A percentile compares a stretch with the other conserved stretches of the same genome.
Evolutionary conservation across 35 echinoderm and acorn worm species (phyloP).

Genomic region (Strongylocentrotus purpuratus): DNA sequence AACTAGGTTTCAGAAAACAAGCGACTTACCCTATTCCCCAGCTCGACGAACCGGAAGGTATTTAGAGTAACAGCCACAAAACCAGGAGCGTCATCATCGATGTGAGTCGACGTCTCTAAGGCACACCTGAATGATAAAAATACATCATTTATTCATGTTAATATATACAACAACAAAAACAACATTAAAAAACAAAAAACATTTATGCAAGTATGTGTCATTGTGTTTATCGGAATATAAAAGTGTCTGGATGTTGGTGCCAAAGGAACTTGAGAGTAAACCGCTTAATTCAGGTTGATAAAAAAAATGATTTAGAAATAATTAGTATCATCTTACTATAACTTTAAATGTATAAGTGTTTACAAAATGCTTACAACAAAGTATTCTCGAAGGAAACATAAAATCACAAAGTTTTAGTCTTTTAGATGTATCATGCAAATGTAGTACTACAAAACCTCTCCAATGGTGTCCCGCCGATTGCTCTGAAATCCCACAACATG

Average conservation of each 20-base stretch:
- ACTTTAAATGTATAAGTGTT: too few relatives aligned
- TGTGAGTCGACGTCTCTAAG: neutral
- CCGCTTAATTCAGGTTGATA: neutral
- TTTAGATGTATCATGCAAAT: too few relatives aligned
- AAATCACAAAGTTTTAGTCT: too few relatives aligned
- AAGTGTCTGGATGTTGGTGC: neutral
- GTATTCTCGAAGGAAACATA: too few relatives aligned
- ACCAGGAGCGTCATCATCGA: neutral
- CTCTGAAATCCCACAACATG: too few relatives aligned
- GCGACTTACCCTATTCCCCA: neutral
- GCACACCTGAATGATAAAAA: neutral
- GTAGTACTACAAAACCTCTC: too few relatives aligned
- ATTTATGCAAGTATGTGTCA: neutral
- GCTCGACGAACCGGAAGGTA: neutral
- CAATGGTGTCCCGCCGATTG: too few relatives aligned
- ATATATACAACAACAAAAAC: too few relatives aligned
- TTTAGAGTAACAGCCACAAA: conserved; percentile 15
- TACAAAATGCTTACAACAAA: too few relatives aligned
- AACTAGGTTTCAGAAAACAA: neutral
- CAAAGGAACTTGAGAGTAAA: neutral
- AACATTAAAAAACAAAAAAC: too few relatives aligned
- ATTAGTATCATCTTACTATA: neutral
- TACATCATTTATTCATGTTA: neutral
- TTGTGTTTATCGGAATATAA: neutral
- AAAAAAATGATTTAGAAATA: neutral